phyloP scores from a whole-genome alignment of 2,888 invertebrate species.

The Hypercompe scribonia region DNA sequence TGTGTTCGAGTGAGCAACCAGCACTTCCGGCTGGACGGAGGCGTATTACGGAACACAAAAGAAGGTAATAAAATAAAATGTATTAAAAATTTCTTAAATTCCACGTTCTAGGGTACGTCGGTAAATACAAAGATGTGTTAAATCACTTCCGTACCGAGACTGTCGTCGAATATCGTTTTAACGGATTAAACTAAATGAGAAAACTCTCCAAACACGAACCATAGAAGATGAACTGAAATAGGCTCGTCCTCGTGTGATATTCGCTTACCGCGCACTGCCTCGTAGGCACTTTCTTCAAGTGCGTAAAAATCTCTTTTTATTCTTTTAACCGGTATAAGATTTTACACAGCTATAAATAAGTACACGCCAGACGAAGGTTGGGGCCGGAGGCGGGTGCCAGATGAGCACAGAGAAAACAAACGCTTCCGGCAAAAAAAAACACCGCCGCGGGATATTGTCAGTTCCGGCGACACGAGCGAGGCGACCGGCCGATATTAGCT shows the following conservation, averaged over 20 bases:
- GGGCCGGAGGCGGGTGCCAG: constrained; percentile 22
- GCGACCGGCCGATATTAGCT: constrained; percentile 5
- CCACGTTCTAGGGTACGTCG: background rate
- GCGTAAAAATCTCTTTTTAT: background rate
- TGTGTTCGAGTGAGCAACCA: constrained; percentile 38
- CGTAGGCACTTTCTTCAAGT: background rate
- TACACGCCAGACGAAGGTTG: constrained; percentile 12
- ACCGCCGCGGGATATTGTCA: constrained; percentile 42
- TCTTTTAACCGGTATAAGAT: background rate
- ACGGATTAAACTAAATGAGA: no score
- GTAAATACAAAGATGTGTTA: background rate
- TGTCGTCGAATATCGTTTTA: no score
- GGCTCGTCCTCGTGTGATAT: background rate
- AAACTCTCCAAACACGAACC: background rate
- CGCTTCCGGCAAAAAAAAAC: constrained; percentile 40
- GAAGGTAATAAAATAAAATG: no score
- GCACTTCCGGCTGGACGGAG: background rate
- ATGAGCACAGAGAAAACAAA: constrained; percentile 23
- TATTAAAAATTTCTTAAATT: no score
- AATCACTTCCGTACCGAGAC: no score
- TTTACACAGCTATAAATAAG: constrained; percentile 8
- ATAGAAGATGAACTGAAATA: background rate
- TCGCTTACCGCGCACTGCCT: background rate
- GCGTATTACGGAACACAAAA: no score
- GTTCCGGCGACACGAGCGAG: constrained; percentile 29